Percentiles rank a stretch among this genome's conserved stretches.
These are phyloP conservation scores for Ptilonorhynchus violaceus DNA, from an alignment of 2,113 vertebrate species.

Conservation along the genomic window DNA sequence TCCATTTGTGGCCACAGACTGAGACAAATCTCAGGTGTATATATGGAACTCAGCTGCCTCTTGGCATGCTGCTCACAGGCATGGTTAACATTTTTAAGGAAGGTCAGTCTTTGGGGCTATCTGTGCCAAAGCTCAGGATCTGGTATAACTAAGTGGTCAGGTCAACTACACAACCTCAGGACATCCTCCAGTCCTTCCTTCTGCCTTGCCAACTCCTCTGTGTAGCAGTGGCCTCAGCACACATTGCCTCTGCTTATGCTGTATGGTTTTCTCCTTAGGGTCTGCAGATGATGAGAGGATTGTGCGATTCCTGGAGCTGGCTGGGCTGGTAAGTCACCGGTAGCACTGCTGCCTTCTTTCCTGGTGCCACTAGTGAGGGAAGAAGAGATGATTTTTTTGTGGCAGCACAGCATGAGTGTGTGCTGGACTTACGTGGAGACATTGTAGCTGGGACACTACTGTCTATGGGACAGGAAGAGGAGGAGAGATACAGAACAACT, in stretches of 20 bases:
- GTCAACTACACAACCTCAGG: neutral
- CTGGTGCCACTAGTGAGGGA: neutral
- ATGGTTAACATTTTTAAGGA: neutral
- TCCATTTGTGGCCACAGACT: neutral
- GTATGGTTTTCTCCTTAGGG: constrained; percentile 68
- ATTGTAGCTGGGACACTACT: neutral
- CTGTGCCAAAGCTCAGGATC: neutral
- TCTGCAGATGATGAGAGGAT: constrained; percentile 91
- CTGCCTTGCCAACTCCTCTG: neutral
- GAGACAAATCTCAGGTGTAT: neutral
- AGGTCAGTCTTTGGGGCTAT: neutral
- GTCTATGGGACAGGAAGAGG: neutral
- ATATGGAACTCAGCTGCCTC: neutral
- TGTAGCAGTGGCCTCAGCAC: neutral
- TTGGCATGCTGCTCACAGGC: neutral
- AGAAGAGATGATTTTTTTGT: neutral
- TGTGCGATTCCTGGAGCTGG: constrained; percentile 83
- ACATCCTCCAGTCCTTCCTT: neutral
- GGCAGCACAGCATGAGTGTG: neutral
- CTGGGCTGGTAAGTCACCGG: constrained; percentile 85
- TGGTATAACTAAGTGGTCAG: neutral
- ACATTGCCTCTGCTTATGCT: neutral
- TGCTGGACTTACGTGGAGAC: neutral
- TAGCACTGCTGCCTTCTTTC: neutral
- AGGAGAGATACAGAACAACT: neutral